phyloP scores from a whole-genome alignment of 2,113 vertebrate genomes.

The Gnathonemus echidnorhynchus region DNA sequence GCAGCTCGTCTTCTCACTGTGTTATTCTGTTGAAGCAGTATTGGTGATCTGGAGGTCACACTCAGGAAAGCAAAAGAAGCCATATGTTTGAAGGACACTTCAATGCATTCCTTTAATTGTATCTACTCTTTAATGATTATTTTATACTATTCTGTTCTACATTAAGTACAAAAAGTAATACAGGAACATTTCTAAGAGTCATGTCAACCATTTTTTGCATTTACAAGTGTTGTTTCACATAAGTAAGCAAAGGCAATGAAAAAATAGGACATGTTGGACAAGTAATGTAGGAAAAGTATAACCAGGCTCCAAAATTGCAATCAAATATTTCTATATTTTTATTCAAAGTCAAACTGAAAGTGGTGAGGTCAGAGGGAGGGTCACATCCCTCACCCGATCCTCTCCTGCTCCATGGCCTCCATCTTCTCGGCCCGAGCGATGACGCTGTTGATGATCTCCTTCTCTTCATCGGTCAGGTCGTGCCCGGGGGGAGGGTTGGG shows the following conservation, averaged over 20 bases:
- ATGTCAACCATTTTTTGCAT: background rate
- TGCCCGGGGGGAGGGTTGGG: constrained; percentile 53
- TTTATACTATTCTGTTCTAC: background rate
- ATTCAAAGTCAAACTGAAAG: background rate
- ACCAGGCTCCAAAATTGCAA: background rate
- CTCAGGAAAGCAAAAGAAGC: background rate
- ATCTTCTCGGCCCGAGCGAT: constrained; percentile 91
- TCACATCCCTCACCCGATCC: constrained; percentile 74
- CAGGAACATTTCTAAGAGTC: background rate
- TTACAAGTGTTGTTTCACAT: background rate
- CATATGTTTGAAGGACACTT: background rate
- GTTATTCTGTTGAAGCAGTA: background rate
- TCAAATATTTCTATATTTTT: background rate
- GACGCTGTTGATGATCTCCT: constrained; percentile 91
- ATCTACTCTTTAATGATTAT: background rate
- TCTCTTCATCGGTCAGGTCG: constrained; percentile 92
- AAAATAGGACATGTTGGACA: background rate
- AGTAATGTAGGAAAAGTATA: background rate
- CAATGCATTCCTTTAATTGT: background rate
- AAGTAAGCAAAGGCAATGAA: background rate
- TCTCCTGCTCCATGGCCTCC: constrained; percentile 93
- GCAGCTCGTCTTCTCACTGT: background rate
- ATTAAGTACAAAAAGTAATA: background rate
- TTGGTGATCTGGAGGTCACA: background rate
- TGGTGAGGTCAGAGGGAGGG: background rate